These are phyloP conservation scores for Deilephila elpenor DNA, from an alignment of 2,888 invertebrate species.

Conservation along the genomic window DNA sequence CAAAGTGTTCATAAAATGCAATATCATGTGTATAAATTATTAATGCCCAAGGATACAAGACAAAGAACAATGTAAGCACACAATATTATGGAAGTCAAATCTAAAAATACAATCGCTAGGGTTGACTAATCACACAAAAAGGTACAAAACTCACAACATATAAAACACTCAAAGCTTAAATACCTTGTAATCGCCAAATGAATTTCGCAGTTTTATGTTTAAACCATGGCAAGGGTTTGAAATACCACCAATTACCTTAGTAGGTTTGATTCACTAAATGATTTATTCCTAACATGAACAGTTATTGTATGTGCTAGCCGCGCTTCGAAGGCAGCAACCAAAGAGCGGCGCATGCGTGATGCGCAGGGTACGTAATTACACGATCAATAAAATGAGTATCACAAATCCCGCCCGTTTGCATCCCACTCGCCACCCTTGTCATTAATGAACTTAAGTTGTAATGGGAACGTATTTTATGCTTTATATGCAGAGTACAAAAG, in stretches of 20 bases:
- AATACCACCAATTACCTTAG: too few species aligned
- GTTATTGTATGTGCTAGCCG: too few species aligned
- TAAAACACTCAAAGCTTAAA: not conserved
- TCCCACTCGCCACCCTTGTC: too few species aligned
- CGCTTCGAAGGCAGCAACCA: not conserved
- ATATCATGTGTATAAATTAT: not conserved
- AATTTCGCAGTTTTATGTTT: not conserved
- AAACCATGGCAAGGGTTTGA: too few species aligned
- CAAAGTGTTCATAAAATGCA: not conserved
- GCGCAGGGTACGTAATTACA: not conserved
- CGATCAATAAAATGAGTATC: not conserved
- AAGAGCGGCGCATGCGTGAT: not conserved
- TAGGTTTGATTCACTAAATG: too few species aligned
- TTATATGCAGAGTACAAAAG: too few species aligned
- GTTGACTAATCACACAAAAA: not conserved
- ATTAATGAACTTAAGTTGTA: too few species aligned
- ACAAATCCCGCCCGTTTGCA: not conserved
- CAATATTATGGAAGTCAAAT: not conserved
- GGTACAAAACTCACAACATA: not conserved
- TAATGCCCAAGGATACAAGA: not conserved
- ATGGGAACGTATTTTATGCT: too few species aligned
- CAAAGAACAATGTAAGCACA: not conserved
- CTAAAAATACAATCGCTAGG: conserved; percentile 1
- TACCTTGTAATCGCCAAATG: not conserved
- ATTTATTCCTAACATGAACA: too few species aligned